Conservation (phyloP, 2,797 vertebrate species). For the Sebastolobus alascanus region DNA sequence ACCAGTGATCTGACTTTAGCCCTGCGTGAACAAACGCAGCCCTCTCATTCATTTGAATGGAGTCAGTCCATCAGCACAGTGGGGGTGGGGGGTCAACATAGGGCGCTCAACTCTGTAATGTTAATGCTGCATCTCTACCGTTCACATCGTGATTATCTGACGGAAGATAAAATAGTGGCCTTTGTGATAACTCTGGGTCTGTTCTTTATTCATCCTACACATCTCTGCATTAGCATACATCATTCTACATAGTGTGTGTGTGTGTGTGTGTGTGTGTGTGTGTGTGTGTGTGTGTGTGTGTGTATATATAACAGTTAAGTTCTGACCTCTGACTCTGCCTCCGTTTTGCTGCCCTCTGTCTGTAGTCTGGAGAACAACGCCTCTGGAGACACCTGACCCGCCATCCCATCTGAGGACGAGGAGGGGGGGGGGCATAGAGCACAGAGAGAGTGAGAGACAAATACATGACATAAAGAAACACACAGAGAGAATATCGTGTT, state of each 20-base stretch:
- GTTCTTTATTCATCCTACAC: no score
- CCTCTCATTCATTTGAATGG: no score
- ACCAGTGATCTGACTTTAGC: no score
- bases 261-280: constrained; percentile 6
- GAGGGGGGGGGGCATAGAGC: background rate
- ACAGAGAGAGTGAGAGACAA: background rate
- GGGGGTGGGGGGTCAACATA: no score
- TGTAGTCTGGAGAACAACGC: constrained; percentile 90
- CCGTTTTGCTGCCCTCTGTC: constrained; percentile 90
- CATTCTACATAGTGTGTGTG: background rate
- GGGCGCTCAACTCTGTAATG: no score
- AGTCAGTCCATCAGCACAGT: no score
- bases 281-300: background rate
- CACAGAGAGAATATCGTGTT: no score
- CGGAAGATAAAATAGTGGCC: no score
- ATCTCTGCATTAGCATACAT: background rate
- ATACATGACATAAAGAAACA: background rate
- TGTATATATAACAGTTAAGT: background rate
- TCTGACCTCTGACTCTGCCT: constrained; percentile 94
- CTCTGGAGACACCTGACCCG: constrained; percentile 86
- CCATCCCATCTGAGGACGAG: constrained; percentile 86
- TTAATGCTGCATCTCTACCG: no score
- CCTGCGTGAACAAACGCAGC: no score
- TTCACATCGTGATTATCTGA: no score
- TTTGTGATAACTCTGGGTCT: no score